Evolutionary conservation across 2,888 invertebrate species (phyloP).

Genomic region (Drosophila niveifrons): DNA sequence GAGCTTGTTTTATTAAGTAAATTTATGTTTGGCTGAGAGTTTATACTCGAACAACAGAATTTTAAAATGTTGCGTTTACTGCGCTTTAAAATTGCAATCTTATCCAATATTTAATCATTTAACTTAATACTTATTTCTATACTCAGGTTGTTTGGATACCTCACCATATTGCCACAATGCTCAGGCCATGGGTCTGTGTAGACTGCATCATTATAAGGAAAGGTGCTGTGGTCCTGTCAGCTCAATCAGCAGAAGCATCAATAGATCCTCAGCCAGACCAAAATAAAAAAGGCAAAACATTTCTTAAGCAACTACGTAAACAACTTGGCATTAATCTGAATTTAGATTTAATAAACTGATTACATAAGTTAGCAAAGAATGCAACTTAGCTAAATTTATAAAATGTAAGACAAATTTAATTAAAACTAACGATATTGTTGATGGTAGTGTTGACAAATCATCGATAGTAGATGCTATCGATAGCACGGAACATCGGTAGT

Average conservation of each 20-base stretch:
- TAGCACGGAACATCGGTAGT: too few relatives aligned
- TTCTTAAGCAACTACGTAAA: constrained; percentile 64
- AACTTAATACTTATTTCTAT: not conserved
- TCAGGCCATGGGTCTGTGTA: constrained; percentile 94
- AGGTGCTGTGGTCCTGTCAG: constrained; percentile 94
- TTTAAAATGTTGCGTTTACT: too few relatives aligned
- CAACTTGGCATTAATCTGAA: constrained; percentile 43
- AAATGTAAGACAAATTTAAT: constrained; percentile 49
- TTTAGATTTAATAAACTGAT: constrained; percentile 33
- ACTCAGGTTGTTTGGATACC: constrained; percentile 89
- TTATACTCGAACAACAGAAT: too few relatives aligned
- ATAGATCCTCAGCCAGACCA: constrained; percentile 37
- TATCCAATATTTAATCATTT: not conserved
- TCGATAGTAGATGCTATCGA: too few relatives aligned
- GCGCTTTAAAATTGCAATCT: too few relatives aligned
- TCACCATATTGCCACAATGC: constrained; percentile 95
- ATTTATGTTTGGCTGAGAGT: too few relatives aligned
- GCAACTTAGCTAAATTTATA: constrained; percentile 54
- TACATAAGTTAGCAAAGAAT: constrained; percentile 19
- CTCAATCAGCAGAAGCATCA: constrained; percentile 54
- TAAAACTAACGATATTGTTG: constrained; percentile 42
- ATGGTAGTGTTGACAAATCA: constrained; percentile 1
- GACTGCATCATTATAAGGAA: constrained; percentile 92
- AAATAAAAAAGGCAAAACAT: constrained; percentile 4
- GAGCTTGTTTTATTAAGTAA: too few relatives aligned